Percentiles rank a stretch among this genome's conserved stretches.
Conservation (phyloP, 2,888 invertebrate genomes). For the Drosophila affinis region DNA sequence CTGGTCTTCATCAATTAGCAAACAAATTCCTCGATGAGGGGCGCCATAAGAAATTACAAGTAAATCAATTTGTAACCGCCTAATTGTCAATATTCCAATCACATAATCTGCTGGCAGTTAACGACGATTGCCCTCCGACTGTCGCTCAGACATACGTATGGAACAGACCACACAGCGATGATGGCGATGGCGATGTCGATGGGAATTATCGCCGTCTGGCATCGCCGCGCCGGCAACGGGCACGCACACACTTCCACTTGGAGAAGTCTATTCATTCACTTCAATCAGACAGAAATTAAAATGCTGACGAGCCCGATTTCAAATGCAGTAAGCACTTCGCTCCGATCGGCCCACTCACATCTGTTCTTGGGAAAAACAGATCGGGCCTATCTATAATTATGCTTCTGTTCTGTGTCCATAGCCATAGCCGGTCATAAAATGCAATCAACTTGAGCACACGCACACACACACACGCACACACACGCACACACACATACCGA, state of each 20-base stretch:
- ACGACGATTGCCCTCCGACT: slow-evolving; percentile 53
- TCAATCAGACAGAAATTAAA: slow-evolving; percentile 61
- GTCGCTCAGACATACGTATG: slow-evolving; percentile 19
- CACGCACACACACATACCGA: not conserved
- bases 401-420: slow-evolving; percentile 5
- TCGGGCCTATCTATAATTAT: slow-evolving; percentile 48
- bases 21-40: slow-evolving; percentile 20
- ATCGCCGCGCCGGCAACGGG: slow-evolving; percentile 34
- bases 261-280: slow-evolving; percentile 55
- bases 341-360: slow-evolving; percentile 44
- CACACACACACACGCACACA: not conserved
- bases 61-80: slow-evolving; percentile 73
- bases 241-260: slow-evolving; percentile 25
- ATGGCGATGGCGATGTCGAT: slow-evolving; percentile 33
- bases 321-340: slow-evolving; percentile 3
- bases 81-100: slow-evolving; percentile 78
- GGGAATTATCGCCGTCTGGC: slow-evolving; percentile 67
- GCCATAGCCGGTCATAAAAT: slow-evolving; percentile 52
- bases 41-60: slow-evolving; percentile 67
- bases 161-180: slow-evolving; percentile 30
- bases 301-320: slow-evolving; percentile 43
- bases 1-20: slow-evolving; percentile 28
- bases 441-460: slow-evolving; percentile 52
- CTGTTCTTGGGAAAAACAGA: slow-evolving; percentile 48
- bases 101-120: slow-evolving; percentile 66